Base-by-base conservation (phyloP, 2,888 invertebrate species). In the Meghimatium bilineatum region DNA sequence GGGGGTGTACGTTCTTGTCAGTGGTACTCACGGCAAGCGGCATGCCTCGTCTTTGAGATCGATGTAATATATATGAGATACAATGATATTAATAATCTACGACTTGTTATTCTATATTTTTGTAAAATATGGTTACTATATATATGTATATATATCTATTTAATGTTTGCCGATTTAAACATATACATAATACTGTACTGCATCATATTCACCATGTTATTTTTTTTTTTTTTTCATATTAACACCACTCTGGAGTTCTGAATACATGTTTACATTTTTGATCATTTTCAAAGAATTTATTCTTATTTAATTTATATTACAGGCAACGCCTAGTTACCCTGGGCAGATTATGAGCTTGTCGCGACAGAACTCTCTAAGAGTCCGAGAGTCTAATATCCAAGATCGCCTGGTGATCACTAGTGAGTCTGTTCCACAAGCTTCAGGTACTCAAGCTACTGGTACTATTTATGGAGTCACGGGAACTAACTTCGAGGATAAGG, bases 331-430 rank as follows among this genome's bases (percentile, higher is more conserved):
- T 10, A 78, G 56, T 69, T 84, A 80, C 67, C 80, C 84, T 17
- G 84, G 84, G 1, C 84, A 84, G 34, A 74, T 84, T 5, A 84
- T 84, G 80, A 80, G 80, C 56, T 56, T 84, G 69, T 80, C 84
- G 0, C 76, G 84, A 32, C 84, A 84, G 44, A 80, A 56, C 34
- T 84, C 84, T 10, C 17, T 63, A 2, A 74, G 75, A 26, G n/a
- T 60, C 2, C 75, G 84, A 17, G 84, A 84, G 49, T 32, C 80
- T 2, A 84, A 69, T 67, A 60, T 80, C 66, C 84, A 84, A 66
- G 84, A 84, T 44, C 80, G 84, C 26, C 71, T 84, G 44, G 84
- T 84, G 17, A 29, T 44, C 63, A 34, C 72, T 44, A 83, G 71
- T 49, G 78, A 82, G 12, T 20, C 32, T 10, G 44, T 52, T 12